Base-by-base conservation (phyloP, 2,888 invertebrate species). In the Leptothorax acervorum region DNA sequence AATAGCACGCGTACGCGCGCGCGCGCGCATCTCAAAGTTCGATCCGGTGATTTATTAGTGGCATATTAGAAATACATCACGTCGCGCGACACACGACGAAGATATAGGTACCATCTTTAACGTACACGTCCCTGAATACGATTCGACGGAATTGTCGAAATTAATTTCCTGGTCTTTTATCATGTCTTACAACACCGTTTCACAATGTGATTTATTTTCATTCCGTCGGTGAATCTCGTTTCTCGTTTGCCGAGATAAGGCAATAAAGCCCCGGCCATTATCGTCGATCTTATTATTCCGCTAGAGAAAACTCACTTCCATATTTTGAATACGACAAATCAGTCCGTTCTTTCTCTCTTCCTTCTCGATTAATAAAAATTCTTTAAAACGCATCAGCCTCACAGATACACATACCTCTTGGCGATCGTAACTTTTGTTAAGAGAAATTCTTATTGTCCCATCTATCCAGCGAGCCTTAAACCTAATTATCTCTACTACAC, bases 211-310 rank as follows among this genome's bases (percentile, higher is more conserved):
- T 71, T 81, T 71, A 81, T 71, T 81, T 81, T 81, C 79, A 71
- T 81, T 60, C 60, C 60, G 48, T 18, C 60, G 73, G 48, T 39
- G 79, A 81, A 71, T 71, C 60, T 81, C 79, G 45, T 73, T 81
- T 39, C 60, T 81, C 79, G 45, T 73, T 81, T 39, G 71, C 73
- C 79, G 79, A 55, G 73, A 60, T 71, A 71, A 81, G 60, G 79
- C 73, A 81, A 71, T 81, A 81, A 81, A 71, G 60, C 60, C 35
- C 23, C 60, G 18, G 18, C 71, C 79, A 71, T 79, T 79, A 81
- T 60, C 79, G 79, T 81, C 79, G 60, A 81, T 81, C 73, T 81
- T 81, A 73, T 81, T 81, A 81, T 73, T 81, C 79, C 79, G 73
- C 71, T 18, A 23, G 71, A 71, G 48, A 39, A 31, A 39, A 35